Conservation (phyloP, 2,113 vertebrate genomes). For the Myiopsitta monachus region DNA sequence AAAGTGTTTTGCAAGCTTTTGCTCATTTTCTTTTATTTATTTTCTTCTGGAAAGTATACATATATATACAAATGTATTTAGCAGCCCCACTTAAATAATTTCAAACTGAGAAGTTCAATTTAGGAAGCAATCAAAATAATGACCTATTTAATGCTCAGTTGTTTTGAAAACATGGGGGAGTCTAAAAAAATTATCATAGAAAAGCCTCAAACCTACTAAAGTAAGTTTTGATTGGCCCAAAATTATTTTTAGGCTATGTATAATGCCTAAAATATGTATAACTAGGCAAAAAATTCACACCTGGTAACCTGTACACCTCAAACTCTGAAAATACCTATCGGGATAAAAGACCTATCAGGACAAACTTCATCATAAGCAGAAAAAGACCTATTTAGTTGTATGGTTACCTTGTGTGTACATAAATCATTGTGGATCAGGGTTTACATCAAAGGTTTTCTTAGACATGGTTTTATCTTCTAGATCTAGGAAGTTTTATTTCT, state of each 20-base stretch:
- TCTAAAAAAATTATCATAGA: not conserved
- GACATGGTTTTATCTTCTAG: not conserved
- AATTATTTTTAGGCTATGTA: not conserved
- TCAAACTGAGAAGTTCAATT: not conserved
- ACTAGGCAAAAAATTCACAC: not conserved
- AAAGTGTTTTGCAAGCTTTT: not conserved
- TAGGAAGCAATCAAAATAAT: not conserved
- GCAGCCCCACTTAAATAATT: not conserved
- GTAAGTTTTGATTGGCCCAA: not conserved
- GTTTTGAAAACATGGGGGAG: not conserved
- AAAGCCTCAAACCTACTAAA: not conserved
- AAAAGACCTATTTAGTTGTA: not conserved
- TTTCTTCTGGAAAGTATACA: not conserved
- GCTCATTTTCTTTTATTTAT: not conserved
- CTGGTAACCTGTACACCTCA: not conserved
- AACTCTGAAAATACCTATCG: not conserved
- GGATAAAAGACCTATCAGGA: not conserved
- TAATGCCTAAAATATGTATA: not conserved
- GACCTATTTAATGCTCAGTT: not conserved
- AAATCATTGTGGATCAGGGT: not conserved
- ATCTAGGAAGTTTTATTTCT: not conserved
- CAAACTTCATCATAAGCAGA: not conserved
- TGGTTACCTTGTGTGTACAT: not conserved
- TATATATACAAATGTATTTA: not conserved
- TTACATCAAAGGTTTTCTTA: slow-evolving; percentile 18